These are phyloP conservation scores for Drosophila atripex DNA, from an alignment of 2,888 invertebrate species.

Conservation along the genomic window DNA sequence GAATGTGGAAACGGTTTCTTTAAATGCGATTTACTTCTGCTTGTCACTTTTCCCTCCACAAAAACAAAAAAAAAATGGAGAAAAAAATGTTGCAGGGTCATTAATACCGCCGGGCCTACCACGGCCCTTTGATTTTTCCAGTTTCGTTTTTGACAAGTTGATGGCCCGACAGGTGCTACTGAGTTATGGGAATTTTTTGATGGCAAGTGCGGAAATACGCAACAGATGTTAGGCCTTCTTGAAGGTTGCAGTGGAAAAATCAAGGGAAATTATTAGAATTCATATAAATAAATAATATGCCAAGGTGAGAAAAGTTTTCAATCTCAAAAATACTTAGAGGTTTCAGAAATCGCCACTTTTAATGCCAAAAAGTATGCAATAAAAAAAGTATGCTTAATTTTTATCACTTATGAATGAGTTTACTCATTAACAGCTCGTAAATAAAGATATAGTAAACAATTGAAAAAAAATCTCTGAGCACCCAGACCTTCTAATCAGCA, in stretches of 20 bases:
- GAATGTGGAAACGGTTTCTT: constrained; percentile 18
- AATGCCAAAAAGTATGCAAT: not conserved
- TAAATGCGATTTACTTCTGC: constrained; percentile 43
- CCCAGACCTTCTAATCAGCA: constrained; percentile 39
- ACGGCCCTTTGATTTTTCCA: constrained; percentile 48
- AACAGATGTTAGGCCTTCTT: constrained; percentile 14
- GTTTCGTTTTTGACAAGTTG: constrained; percentile 39
- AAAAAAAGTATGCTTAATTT: not conserved
- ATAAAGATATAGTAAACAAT: constrained; percentile 29
- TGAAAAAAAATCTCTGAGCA: constrained; percentile 19
- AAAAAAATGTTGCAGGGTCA: constrained; percentile 60
- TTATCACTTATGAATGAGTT: constrained; percentile 4
- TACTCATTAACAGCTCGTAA: constrained; percentile 46
- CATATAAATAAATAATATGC: not conserved
- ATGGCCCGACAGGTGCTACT: constrained; percentile 55
- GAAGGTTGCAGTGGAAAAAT: constrained; percentile 23
- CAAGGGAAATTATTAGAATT: constrained; percentile 13
- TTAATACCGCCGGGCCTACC: constrained; percentile 32
- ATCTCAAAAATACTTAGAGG: not conserved
- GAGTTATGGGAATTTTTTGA: constrained; percentile 46
- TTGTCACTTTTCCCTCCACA: constrained; percentile 47
- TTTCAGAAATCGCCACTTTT: not conserved
- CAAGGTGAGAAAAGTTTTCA: not conserved
- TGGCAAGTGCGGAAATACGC: constrained; percentile 30
- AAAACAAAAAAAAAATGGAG: no score